These are phyloP conservation scores for Struthio camelus DNA, from an alignment of 2,113 vertebrate species.

Conservation along the genomic window DNA sequence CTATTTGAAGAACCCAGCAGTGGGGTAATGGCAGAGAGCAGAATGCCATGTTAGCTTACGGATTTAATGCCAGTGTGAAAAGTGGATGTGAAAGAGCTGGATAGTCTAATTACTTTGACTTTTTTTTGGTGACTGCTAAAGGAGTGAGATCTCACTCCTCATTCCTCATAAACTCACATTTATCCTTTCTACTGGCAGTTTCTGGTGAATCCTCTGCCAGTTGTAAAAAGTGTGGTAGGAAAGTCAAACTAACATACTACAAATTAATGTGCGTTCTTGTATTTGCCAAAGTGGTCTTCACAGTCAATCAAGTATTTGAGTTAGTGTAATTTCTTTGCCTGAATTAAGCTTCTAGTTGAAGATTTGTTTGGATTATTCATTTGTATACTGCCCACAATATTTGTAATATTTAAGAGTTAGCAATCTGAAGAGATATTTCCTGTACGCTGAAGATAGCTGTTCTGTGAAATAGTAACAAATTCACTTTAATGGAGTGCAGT, in stretches of 20 bases:
- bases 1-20: constrained; percentile 45
- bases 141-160: constrained; percentile 66
- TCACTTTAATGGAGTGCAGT: neutral
- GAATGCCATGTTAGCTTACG: constrained; percentile 51
- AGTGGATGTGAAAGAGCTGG: constrained; percentile 51
- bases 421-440: neutral
- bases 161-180: no score
- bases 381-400: constrained; percentile 27
- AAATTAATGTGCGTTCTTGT: constrained; percentile 65
- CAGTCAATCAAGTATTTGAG: constrained; percentile 47
- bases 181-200: constrained; percentile 70
- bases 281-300: constrained; percentile 68
- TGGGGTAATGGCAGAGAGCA: constrained; percentile 40
- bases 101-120: constrained; percentile 48
- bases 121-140: constrained; percentile 49
- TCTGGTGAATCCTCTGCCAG: constrained; percentile 62
- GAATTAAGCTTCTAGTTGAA: constrained; percentile 39
- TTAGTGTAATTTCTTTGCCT: constrained; percentile 33
- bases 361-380: constrained; percentile 48
- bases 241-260: constrained; percentile 68
- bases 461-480: neutral
- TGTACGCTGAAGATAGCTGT: neutral
- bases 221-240: constrained; percentile 75
- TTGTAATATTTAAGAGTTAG: constrained; percentile 15
- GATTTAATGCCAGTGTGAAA: constrained; percentile 58